Percentiles rank a stretch among this genome's conserved stretches.
These are phyloP conservation scores for Aplocera efformata DNA, from an alignment of 2,888 invertebrate species.

Conservation along the genomic window DNA sequence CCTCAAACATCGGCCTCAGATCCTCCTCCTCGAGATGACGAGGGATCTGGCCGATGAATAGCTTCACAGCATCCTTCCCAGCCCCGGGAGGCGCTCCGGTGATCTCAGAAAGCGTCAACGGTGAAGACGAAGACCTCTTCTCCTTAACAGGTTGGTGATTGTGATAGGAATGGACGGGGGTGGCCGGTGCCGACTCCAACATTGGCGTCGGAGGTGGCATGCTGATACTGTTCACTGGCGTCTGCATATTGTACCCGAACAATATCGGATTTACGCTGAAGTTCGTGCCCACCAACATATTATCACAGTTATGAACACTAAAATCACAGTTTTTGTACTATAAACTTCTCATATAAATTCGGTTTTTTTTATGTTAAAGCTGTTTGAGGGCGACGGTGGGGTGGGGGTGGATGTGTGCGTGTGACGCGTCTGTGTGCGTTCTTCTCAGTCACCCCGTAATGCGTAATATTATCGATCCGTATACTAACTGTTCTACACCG, in stretches of 20 bases:
- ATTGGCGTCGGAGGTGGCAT: conserved; percentile 35
- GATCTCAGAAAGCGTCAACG: conserved; percentile 64
- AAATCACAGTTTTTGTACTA: conserved; percentile 73
- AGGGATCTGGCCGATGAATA: conserved; percentile 96
- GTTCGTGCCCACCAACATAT: conserved; percentile 69
- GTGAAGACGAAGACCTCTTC: conserved; percentile 51
- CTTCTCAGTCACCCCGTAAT: conserved; percentile 66
- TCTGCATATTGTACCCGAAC: conserved; percentile 59
- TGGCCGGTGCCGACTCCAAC: conserved; percentile 61
- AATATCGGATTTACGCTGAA: conserved; percentile 62
- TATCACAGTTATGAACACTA: conserved; percentile 48
- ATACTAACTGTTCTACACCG: conserved; percentile 65
- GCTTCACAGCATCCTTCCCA: conserved; percentile 85
- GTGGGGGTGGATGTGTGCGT: conserved; percentile 52
- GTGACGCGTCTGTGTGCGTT: conserved; percentile 49
- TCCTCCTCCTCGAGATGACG: conserved; percentile 93
- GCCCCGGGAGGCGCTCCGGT: conserved; percentile 71
- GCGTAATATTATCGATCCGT: conserved; percentile 80
- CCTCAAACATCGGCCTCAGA: conserved; percentile 93
- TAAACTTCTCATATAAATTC: conserved; percentile 72
- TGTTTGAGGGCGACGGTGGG: conserved; percentile 53
- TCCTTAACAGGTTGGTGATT: conserved; percentile 30
- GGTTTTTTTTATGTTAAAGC: conserved; percentile 74
- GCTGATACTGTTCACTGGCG: conserved; percentile 24
- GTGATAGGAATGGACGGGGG: conserved; percentile 57